Base-by-base conservation (phyloP, 1,140 invertebrate genomes). In the Diploscapter pachys region DNA sequence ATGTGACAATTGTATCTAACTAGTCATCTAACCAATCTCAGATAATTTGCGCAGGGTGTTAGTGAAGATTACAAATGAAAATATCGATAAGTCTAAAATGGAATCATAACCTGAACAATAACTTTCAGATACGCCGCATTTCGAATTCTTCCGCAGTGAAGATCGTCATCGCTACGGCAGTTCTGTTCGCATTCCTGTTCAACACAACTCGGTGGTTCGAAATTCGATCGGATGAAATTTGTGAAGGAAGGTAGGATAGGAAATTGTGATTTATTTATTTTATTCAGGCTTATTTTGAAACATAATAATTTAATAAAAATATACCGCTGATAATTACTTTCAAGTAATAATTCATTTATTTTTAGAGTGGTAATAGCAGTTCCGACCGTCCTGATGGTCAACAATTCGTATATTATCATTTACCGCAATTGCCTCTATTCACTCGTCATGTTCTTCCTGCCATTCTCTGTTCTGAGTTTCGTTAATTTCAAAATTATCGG, bases 371-470 rank as follows among this genome's bases (percentile, higher is more conserved):
- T 31, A n/a, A 64, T 76, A 9, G 75, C 75, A 6, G 64, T 63
- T 51, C 71, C 75, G 2, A 76, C 75, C 11, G 55, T 62, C 59
- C 63, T 76, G 2, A 76, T 76, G 75, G 53, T 74, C 51, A 68
- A 73, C 51, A 51, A 48, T 51, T 31, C 51, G 9, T 76, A 76
- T 55, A 74, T 72, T 4, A 48, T 75, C 6, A 73, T 63, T 4
- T 76, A 69, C 73, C 57, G 75, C 11, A 76, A 74, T 48, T 70
- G 63, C 2, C 71, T 72, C 50, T 76, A 73, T 51, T 74, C 72
- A 49, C 63, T 76, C n/a, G 75, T 76, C 63, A 76, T 76, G 75
- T 76, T 76, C 73, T 70, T 76, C 63, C 6, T 76, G 5, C 75
- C 75, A 61, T 76, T 76, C 55, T 52, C 69, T 54, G 62, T 70